phyloP scores from a whole-genome alignment of 2,797 vertebrate genomes.

The Menidia menidia region DNA sequence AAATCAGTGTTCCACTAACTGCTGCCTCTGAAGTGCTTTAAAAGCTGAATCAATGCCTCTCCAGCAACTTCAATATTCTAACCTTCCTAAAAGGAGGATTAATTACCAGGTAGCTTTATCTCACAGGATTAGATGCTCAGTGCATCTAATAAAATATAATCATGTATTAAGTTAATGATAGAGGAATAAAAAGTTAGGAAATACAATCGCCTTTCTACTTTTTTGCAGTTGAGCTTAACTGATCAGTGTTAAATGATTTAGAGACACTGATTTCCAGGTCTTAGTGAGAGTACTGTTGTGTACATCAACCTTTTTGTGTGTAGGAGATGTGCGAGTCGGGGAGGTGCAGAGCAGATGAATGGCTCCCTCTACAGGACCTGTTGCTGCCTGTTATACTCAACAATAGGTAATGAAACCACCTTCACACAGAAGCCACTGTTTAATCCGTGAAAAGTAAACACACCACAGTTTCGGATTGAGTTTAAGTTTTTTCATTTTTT shows the following conservation, averaged over 20 bases:
- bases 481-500: slow-evolving; percentile 23
- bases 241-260: slow-evolving; percentile 14
- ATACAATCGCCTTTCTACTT: slow-evolving; percentile 9
- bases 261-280: background rate
- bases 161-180: background rate
- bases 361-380: slow-evolving; percentile 82
- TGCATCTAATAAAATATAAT: slow-evolving; percentile 14
- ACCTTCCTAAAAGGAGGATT: background rate
- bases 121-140: background rate
- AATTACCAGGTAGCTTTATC: background rate
- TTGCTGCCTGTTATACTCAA: slow-evolving; percentile 86
- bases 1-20: slow-evolving; percentile 7
- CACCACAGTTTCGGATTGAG: slow-evolving; percentile 15
- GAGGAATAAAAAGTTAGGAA: background rate
- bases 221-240: slow-evolving; percentile 4
- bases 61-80: background rate
- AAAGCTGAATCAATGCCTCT: background rate
- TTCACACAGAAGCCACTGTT: slow-evolving; percentile 1
- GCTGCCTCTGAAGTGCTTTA: slow-evolving; percentile 1
- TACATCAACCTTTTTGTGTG: slow-evolving; percentile 5
- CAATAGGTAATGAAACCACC: slow-evolving; percentile 72
- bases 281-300: slow-evolving; percentile 1
- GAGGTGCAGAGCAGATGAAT: slow-evolving; percentile 70
- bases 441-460: slow-evolving; percentile 10
- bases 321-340: slow-evolving; percentile 86